Base-by-base conservation (phyloP, 2,113 vertebrate species). In the Phalacrocorax carbo region DNA sequence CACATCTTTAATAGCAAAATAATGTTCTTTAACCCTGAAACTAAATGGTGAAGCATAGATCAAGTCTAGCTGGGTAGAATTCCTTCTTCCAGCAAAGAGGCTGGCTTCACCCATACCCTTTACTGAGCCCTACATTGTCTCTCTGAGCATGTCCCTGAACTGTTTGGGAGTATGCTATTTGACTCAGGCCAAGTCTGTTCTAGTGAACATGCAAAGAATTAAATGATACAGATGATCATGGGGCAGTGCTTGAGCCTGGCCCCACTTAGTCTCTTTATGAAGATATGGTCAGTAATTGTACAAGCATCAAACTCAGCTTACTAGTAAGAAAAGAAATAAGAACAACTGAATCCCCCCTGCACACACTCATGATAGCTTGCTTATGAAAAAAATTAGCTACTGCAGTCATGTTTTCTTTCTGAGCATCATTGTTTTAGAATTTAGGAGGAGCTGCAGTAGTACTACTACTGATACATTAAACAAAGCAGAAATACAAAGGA, bases 1-100 rank as follows among this genome's bases (percentile, higher is more conserved):
- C 8, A 38, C 15, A 48, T 34, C 11, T 92, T 11, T 42, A 40
- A 66, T 1, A 70, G 42, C 21, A 87, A 90, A 92, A 86, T 46
- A 40, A 49, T 13, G 0, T 34, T 90, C 6, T 11, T 18, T 73
- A 72, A 55, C 8, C 10, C 29, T 76, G 44, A 90, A 90, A 69
- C 4, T 0, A 0, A 82, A 44, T 11, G 25, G 17, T 82, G 29
- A 18, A 72, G 13, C 4, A 22, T 3, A 51, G 30, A 8, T 90
- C 18, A 66, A 36, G 11, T 51, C 22, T 72, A 54, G 3, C 17
- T 80, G 40, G 19, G 42, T 82, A 68, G 25, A 68, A 2, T 64
- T 27, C 13, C 16, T 83, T 82, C 76, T 51, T 85, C 36, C 79
- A 32, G 27, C 25, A 27, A 72, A 36, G 10, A 77, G 3, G 3